Base-by-base conservation (phyloP, 2,797 vertebrate genomes). In the Arctocebus calabarensis region DNA sequence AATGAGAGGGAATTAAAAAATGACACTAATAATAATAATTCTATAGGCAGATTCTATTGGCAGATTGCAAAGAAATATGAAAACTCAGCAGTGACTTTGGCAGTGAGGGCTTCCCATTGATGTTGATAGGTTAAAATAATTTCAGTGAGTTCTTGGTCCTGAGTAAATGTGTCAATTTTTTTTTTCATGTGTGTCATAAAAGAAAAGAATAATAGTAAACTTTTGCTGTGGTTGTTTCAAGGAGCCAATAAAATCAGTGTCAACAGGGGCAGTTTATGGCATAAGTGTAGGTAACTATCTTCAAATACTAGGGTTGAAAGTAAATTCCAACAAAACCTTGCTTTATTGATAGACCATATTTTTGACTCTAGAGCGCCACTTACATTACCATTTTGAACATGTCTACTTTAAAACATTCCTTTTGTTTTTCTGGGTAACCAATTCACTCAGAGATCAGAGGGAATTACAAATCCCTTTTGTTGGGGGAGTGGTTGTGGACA, bases 101-200 rank as follows among this genome's bases (percentile, higher is more conserved):
- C 59, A 95, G 7, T 8, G 43, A 86, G 91, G 27, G 0, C 12
- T 3, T 77, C 6, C 73, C 52, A 79, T 90, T 40, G 83, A 19
- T 84, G 92, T 73, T 70, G 27, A 87, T 94, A 74, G 17, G 25
- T 57, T 92, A 82, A 91, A 96, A 68, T 77, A 19, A 83, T 61
- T 78, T 14, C 64, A 10, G 4, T 94, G 52, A 73, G 4, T 4
- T 22, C 9, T 34, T 75, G 43, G 59, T 62, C 52, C 73, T 90
- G 20, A 93, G 61, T 84, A 66, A 37, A 68, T 95, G 16, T 52
- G 27, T 74, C 7, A 62, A 3, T 29, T 57, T 75, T 68, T 32
- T 17, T 83, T 94, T 83, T 59, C 6, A 5, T 11, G 2, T 62
- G 23, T 91, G 4, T 79, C 29, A 75, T 74, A 55, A 74, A 68